A percentile compares a stretch with the other conserved stretches of the same genome.
phyloP scores from a whole-genome alignment of 2,113 vertebrate genomes.

The Mus spicilegus region DNA sequence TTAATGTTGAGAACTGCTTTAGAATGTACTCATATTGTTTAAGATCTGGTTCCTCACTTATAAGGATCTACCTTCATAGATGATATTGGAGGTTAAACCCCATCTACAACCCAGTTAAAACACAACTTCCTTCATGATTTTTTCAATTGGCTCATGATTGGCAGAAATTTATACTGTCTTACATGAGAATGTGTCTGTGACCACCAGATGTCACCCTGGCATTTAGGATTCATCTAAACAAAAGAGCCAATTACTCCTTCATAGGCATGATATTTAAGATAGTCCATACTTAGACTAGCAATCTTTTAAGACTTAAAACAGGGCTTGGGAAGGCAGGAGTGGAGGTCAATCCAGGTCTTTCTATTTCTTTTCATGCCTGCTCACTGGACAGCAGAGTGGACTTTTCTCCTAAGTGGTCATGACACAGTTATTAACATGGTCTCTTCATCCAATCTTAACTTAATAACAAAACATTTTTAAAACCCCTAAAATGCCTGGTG shows the following conservation, averaged over 20 bases:
- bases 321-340: neutral
- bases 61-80: neutral
- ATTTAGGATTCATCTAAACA: neutral
- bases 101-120: neutral
- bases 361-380: neutral
- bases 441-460: neutral
- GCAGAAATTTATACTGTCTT: neutral
- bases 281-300: neutral
- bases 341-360: neutral
- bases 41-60: neutral
- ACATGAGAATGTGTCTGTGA: neutral
- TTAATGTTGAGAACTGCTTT: neutral
- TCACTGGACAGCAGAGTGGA: neutral
- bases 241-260: neutral
- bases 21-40: neutral
- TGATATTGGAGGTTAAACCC: neutral
- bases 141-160: neutral
- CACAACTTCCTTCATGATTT: neutral
- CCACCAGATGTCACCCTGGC: conserved; percentile 65
- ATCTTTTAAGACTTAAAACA: neutral
- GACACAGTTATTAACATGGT: neutral
- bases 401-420: neutral
- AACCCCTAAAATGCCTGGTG: neutral
- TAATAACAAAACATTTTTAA: neutral
- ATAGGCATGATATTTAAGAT: neutral